Evolutionary conservation across 2,113 vertebrate genomes (phyloP).

Genomic region (Jaculus jaculus): DNA sequence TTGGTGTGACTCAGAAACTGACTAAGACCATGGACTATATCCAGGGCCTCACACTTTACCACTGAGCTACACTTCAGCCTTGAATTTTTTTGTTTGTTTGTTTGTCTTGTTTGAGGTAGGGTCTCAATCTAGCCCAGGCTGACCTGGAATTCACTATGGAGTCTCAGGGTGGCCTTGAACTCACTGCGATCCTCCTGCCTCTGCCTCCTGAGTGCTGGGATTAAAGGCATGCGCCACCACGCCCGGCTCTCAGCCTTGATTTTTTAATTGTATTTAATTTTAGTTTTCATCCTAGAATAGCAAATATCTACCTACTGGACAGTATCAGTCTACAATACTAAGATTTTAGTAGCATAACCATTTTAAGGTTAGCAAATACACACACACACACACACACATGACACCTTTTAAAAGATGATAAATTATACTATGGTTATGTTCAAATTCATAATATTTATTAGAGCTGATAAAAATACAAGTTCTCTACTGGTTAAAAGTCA

Average conservation of each 20-base stretch:
- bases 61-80: neutral
- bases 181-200: too few relatives aligned
- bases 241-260: neutral
- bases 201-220: too few relatives aligned
- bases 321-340: neutral
- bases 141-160: too few relatives aligned
- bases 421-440: neutral
- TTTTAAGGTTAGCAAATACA: neutral
- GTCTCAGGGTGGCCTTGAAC: too few relatives aligned
- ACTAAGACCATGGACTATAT: neutral
- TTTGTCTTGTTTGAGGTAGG: too few relatives aligned
- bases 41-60: neutral
- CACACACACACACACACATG: neutral
- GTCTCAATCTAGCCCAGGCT: too few relatives aligned
- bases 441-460: neutral
- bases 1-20: neutral
- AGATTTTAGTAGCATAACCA: neutral
- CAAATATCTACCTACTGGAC: neutral
- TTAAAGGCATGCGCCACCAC: too few relatives aligned
- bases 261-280: neutral
- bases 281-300: neutral
- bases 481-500: slow-evolving; percentile 20
- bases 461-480: neutral
- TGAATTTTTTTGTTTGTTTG: too few relatives aligned
- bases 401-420: neutral